phyloP scores from a whole-genome alignment of 2,888 invertebrate genomes.

The Melipona beecheii region DNA sequence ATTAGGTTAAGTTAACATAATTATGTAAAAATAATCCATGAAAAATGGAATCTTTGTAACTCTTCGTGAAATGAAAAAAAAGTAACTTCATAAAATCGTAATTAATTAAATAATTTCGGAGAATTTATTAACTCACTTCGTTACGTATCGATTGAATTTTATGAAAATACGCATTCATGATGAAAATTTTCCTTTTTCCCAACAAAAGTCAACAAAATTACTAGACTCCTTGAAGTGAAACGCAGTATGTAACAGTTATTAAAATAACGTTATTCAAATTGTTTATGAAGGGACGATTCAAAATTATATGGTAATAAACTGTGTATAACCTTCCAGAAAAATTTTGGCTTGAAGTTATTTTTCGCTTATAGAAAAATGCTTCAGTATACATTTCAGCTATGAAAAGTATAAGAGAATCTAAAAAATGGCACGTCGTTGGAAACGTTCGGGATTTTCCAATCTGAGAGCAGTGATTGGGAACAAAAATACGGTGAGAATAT shows the following conservation, averaged over 20 bases:
- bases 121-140: slow-evolving; percentile 19
- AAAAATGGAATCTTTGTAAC: not conserved
- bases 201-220: not conserved
- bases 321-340: slow-evolving; percentile 37
- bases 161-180: slow-evolving; percentile 26
- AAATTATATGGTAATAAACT: slow-evolving; percentile 6
- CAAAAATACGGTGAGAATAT: slow-evolving; percentile 70
- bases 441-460: slow-evolving; percentile 58
- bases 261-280: slow-evolving; percentile 45
- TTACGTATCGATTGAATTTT: slow-evolving; percentile 21
- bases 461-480: slow-evolving; percentile 61
- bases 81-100: not conserved
- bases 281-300: not conserved
- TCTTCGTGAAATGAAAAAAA: not conserved
- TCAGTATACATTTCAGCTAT: not conserved
- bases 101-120: not conserved
- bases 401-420: not conserved
- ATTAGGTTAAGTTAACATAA: no score
- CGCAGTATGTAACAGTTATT: not conserved
- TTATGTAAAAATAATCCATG: not conserved
- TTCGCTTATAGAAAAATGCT: not conserved
- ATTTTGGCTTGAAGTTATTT: not conserved
- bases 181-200: slow-evolving; percentile 21
- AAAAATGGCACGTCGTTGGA: slow-evolving; percentile 65
- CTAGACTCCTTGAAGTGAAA: slow-evolving; percentile 33